Percentiles rank a stretch among this genome's conserved stretches.
phyloP scores from a whole-genome alignment of 1,140 invertebrate genomes.

The Lamellibrachia luymesi region DNA sequence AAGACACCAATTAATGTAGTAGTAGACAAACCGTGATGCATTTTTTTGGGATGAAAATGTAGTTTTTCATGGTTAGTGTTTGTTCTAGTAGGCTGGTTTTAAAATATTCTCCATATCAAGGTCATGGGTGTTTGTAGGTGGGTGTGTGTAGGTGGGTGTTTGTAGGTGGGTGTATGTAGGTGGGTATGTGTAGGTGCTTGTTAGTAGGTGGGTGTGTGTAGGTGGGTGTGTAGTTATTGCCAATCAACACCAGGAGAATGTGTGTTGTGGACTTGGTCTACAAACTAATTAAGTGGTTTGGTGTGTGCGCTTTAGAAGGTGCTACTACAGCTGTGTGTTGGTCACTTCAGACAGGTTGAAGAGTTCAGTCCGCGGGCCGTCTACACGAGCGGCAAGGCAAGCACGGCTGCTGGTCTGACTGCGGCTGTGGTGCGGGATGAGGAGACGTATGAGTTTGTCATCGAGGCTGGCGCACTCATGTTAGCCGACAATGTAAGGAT shows the following conservation, averaged over 20 bases:
- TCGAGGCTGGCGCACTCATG: slow-evolving; percentile 99
- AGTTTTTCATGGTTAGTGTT: too few species aligned
- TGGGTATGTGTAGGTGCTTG: not conserved
- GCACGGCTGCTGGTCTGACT: slow-evolving; percentile 94
- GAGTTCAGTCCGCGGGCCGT: slow-evolving; percentile 94
- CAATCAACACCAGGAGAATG: not conserved
- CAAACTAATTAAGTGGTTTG: not conserved
- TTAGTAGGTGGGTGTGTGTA: not conserved
- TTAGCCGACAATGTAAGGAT: slow-evolving; percentile 83
- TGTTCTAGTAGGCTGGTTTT: too few species aligned
- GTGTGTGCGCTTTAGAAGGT: not conserved
- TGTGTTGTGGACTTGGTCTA: not conserved
- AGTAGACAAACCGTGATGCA: not conserved
- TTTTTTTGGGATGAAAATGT: not conserved
- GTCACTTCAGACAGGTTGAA: slow-evolving; percentile 66
- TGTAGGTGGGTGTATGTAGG: too few species aligned
- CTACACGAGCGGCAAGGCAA: slow-evolving; percentile 98
- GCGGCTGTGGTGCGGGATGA: slow-evolving; percentile 97
- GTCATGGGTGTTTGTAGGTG: too few species aligned
- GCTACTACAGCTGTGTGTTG: not conserved
- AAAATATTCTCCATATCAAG: too few species aligned
- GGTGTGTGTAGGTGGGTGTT: too few species aligned
- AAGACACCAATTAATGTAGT: not conserved
- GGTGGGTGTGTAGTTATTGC: not conserved
- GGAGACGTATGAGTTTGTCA: slow-evolving; percentile 97